Base-by-base conservation (phyloP, 2,888 invertebrate genomes). In the Ferdinandea cuprea region DNA sequence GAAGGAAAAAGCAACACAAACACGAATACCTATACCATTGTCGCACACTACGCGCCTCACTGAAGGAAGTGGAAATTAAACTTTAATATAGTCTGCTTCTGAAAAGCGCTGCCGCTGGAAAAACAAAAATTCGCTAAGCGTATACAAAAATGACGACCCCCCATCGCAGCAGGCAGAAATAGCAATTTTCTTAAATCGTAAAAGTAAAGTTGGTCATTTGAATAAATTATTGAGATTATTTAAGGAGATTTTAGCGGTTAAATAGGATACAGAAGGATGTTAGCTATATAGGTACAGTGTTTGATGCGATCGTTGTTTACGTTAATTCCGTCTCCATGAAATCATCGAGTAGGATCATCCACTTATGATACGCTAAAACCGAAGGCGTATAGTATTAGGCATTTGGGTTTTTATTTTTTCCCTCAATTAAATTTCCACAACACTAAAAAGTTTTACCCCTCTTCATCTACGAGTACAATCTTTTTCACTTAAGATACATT, bases 161-260 rank as follows among this genome's bases (percentile, higher is more conserved):
- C 46, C 17, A 56, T 32, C 28, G 15, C 54, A 35, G 59, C 65
- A 65, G 56, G 72, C 78, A 59, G 61, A 42, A 61, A 68, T 63
- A 66, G 73, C 73, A 83, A 83, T 78, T 79, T 84, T 69, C 73
- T 32, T 15, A 40, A 68, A 73, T 73, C 83, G 79, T 83, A 78
- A 83, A 83, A 83, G 72, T 68, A 66, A 84, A 84, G 63, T 69
- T 69, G 73, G 69, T 65, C 73, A 84, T 84, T 84, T 84, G 73
- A 79, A 84, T 84, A 79, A 79, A 79, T 84, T 74, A 84, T 84
- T 74, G 52, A 72, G 63, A 83, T 83, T 73, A 68, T 72, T 73
- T 65, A 58, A 58, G 69, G 44, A 73, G 68, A 77, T 77, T 77
- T 40, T 63, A 71, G 77, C 32, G 77, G 77, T 56, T 68, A 68